A percentile compares a stretch with the other conserved stretches of the same genome.
These are phyloP conservation scores for Heliconius cydno DNA, from an alignment of 2,888 invertebrate genomes.

Conservation along the genomic window DNA sequence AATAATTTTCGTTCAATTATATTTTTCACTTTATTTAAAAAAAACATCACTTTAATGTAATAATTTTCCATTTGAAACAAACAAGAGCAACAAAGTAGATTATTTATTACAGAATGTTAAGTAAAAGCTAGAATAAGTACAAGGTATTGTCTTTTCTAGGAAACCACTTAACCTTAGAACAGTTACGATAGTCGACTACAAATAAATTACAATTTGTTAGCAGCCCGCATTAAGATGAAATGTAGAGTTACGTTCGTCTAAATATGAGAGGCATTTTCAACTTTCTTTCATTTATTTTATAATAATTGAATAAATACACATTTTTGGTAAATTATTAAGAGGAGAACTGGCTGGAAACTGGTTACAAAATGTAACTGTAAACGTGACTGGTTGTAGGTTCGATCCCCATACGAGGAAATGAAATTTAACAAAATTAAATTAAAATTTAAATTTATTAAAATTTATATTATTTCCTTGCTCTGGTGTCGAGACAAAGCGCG, in stretches of 20 bases:
- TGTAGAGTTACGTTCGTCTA: neutral
- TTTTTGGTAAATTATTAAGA: neutral
- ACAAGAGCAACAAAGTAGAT: neutral
- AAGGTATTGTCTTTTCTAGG: slow-evolving; percentile 31
- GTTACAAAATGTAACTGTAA: no score
- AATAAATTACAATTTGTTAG: slow-evolving; percentile 11
- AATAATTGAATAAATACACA: neutral
- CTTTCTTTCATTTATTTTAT: neutral
- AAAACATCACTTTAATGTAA: neutral
- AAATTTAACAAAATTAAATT: no score
- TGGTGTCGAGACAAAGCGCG: no score
- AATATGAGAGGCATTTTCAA: neutral
- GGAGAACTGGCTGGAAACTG: no score
- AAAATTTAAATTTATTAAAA: no score
- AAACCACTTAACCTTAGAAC: slow-evolving; percentile 11
- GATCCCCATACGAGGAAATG: no score
- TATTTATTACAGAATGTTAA: neutral
- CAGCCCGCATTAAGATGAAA: neutral
- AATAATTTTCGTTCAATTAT: no score
- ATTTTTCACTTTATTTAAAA: no score
- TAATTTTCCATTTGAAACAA: neutral
- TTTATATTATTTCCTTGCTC: no score
- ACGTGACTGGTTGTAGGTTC: no score
- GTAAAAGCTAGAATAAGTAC: slow-evolving; percentile 22
- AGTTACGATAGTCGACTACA: slow-evolving; percentile 11